Evolutionary conservation across 2,888 invertebrate species (phyloP).

Genomic region (Merodon equestris): DNA sequence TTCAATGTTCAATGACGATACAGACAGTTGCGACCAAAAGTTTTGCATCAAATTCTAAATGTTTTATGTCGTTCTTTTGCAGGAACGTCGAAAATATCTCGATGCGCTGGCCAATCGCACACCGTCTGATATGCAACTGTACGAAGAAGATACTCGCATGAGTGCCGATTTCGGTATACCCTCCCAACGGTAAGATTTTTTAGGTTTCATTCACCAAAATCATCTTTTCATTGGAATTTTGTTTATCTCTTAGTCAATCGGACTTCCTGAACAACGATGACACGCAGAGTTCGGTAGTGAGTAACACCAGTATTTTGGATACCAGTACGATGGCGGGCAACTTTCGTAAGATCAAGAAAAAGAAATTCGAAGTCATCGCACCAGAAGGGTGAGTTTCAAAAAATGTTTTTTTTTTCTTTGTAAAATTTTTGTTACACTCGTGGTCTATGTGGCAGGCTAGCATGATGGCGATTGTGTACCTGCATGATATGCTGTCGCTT

Average conservation of each 20-base stretch:
- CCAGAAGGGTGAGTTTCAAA: slow-evolving; percentile 78
- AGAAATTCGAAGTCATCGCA: slow-evolving; percentile 80
- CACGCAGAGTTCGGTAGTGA: slow-evolving; percentile 90
- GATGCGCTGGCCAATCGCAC: slow-evolving; percentile 40
- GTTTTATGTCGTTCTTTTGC: background rate
- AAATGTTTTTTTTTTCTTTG: slow-evolving; percentile 2
- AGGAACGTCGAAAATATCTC: slow-evolving; percentile 55
- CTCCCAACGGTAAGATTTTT: slow-evolving; percentile 71
- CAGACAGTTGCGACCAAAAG: background rate
- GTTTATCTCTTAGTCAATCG: slow-evolving; percentile 74
- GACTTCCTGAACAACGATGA: slow-evolving; percentile 81
- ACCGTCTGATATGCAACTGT: slow-evolving; percentile 79
- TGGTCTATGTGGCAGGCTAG: too few relatives aligned
- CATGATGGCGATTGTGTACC: too few relatives aligned
- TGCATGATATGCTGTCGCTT: too few relatives aligned
- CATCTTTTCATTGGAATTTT: too few relatives aligned
- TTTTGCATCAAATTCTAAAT: background rate
- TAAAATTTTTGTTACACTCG: too few relatives aligned
- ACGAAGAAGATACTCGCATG: slow-evolving; percentile 88
- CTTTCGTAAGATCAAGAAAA: slow-evolving; percentile 77
- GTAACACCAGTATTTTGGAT: slow-evolving; percentile 80
- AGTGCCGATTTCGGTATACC: slow-evolving; percentile 82
- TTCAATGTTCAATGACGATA: background rate
- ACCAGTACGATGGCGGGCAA: slow-evolving; percentile 55
- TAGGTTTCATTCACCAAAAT: too few relatives aligned